Evolutionary conservation across 2,888 invertebrate genomes (phyloP).

Genomic region (Aphidius colemani): DNA sequence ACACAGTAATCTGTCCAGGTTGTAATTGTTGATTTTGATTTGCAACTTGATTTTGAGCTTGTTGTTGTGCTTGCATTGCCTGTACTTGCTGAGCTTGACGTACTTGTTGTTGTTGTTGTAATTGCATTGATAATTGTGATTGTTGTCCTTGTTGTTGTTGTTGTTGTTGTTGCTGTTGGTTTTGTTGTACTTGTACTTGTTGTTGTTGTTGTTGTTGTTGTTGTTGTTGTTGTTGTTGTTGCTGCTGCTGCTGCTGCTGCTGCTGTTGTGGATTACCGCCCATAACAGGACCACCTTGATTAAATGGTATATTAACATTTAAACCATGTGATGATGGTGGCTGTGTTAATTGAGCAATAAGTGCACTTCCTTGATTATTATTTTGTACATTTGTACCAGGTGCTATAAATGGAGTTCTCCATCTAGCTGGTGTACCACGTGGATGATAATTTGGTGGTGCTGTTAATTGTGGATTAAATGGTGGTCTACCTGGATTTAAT

Average conservation of each 20-base stretch:
- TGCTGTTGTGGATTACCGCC: slow-evolving; percentile 58
- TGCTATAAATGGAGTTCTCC: slow-evolving; percentile 51
- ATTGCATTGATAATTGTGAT: slow-evolving; percentile 47
- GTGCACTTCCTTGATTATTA: slow-evolving; percentile 62
- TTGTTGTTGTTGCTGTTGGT: slow-evolving; percentile 39
- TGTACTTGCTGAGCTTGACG: slow-evolving; percentile 46
- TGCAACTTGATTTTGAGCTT: slow-evolving; percentile 40
- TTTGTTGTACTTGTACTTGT: no score
- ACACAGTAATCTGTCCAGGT: slow-evolving; percentile 47
- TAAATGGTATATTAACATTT: slow-evolving; percentile 57
- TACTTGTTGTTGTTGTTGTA: slow-evolving; percentile 47
- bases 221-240: slow-evolving; percentile 36
- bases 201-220: slow-evolving; percentile 57
- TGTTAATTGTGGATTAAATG: slow-evolving; percentile 56
- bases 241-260: slow-evolving; percentile 49
- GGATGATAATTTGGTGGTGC: slow-evolving; percentile 63
- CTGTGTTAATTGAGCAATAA: slow-evolving; percentile 66
- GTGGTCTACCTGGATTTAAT: slow-evolving; percentile 52
- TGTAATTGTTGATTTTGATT: slow-evolving; percentile 10
- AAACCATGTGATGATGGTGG: slow-evolving; percentile 63
- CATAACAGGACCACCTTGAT: slow-evolving; percentile 54
- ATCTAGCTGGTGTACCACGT: slow-evolving; percentile 46
- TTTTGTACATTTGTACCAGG: slow-evolving; percentile 43
- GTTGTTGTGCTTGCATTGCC: slow-evolving; percentile 41
- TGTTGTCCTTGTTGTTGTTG: slow-evolving; percentile 42